Percentiles rank a stretch among this genome's conserved stretches.
Conservation (phyloP, 2,113 vertebrate genomes). For the Rhinichthys klamathensis region DNA sequence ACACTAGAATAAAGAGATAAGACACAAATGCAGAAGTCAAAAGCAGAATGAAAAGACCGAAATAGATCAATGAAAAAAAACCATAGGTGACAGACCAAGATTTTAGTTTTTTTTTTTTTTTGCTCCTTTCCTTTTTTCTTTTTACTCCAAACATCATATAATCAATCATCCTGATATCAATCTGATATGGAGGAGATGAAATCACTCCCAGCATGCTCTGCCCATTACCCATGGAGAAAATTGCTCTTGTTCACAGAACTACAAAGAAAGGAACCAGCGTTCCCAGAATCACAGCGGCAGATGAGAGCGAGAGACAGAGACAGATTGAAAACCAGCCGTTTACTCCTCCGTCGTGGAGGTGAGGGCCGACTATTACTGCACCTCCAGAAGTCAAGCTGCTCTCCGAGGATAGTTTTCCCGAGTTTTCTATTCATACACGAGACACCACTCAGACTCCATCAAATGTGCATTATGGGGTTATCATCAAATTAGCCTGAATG, state of each 20-base stretch:
- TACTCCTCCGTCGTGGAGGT: not conserved
- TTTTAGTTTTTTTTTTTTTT: not conserved
- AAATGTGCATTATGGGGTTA: not conserved
- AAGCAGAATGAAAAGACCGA: not conserved
- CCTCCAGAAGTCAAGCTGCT: not conserved
- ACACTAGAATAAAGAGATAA: not conserved
- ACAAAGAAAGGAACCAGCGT: slow-evolving; percentile 23
- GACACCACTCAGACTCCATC: not conserved
- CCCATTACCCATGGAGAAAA: slow-evolving; percentile 57
- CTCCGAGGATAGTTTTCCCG: not conserved
- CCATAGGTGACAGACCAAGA: not conserved
- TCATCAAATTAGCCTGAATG: not conserved
- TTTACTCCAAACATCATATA: slow-evolving; percentile 18
- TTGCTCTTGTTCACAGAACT: slow-evolving; percentile 48
- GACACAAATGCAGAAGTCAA: not conserved
- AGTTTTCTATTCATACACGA: slow-evolving; percentile 6
- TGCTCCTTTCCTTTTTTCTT: not conserved
- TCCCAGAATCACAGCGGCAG: slow-evolving; percentile 33
- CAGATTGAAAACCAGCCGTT: slow-evolving; percentile 4
- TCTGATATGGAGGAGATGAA: slow-evolving; percentile 58
- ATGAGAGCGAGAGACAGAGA: slow-evolving; percentile 26
- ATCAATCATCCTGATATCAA: slow-evolving; percentile 61
- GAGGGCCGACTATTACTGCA: not conserved
- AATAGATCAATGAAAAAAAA: not conserved
- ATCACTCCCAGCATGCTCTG: slow-evolving; percentile 52